Evolutionary conservation across 2,888 invertebrate genomes (phyloP).

Genomic region (Hymenopus coronatus): DNA sequence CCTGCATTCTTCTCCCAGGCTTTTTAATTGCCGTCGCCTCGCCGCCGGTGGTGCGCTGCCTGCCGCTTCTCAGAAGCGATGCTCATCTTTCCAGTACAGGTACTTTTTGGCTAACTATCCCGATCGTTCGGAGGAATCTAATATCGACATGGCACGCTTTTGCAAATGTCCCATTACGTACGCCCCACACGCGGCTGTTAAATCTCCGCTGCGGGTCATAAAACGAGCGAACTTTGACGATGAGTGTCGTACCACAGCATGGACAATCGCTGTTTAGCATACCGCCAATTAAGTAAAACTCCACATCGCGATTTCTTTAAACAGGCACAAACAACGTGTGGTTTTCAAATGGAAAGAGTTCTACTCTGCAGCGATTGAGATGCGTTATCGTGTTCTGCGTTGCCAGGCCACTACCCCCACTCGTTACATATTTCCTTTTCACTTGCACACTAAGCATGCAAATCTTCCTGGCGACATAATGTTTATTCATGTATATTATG

Average conservation of each 20-base stretch:
- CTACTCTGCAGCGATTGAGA: no score
- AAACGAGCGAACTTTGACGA: neutral
- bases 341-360: no score
- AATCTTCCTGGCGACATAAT: no score
- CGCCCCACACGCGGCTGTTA: neutral
- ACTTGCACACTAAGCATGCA: no score
- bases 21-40: neutral
- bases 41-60: neutral
- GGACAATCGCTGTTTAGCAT: neutral
- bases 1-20: neutral
- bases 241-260: no score
- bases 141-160: neutral
- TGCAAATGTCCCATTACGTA: neutral
- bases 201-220: neutral
- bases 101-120: neutral
- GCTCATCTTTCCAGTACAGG: conserved; percentile 7
- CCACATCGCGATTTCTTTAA: no score
- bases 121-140: neutral
- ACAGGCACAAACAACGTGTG: no score
- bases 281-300: neutral
- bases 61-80: neutral
- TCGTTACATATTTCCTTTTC: no score
- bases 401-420: no score
- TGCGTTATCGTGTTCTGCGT: no score
- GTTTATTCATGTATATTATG: no score